Percentiles rank a stretch among this genome's conserved stretches.
Conservation (phyloP, 2,888 invertebrate species). For the Conistra vaccinii region DNA sequence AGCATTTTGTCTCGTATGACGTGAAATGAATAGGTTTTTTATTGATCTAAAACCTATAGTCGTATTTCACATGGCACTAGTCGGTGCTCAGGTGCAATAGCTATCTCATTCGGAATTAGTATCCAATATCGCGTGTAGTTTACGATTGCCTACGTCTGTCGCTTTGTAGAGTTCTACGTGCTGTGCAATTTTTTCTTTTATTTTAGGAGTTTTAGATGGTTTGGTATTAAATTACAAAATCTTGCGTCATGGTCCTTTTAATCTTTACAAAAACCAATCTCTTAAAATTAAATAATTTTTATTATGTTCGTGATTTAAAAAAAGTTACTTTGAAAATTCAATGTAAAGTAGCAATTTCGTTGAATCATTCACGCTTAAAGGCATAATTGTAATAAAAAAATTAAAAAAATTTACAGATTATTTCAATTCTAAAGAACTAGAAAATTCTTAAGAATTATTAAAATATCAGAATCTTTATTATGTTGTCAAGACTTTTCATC, state of each 20-base stretch:
- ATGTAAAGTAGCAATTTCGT: not conserved
- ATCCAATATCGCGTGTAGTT: slow-evolving; percentile 82
- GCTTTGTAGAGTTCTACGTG: slow-evolving; percentile 51
- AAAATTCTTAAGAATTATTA: not conserved
- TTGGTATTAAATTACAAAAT: not conserved
- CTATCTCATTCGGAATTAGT: slow-evolving; percentile 85
- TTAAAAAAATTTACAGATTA: not conserved
- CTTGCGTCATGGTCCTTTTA: not conserved
- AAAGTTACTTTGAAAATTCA: not conserved
- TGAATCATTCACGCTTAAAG: not conserved
- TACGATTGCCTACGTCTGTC: slow-evolving; percentile 72
- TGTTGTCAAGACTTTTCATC: not conserved
- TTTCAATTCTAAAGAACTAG: not conserved
- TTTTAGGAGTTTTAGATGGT: not conserved
- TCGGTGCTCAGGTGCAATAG: slow-evolving; percentile 83
- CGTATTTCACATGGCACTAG: slow-evolving; percentile 78
- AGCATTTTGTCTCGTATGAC: slow-evolving; percentile 48
- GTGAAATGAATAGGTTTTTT: slow-evolving; percentile 66
- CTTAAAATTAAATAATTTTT: not conserved
- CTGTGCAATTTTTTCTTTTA: slow-evolving; percentile 49
- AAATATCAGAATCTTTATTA: too few species aligned
- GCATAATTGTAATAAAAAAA: not conserved
- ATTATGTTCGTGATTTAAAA: not conserved
- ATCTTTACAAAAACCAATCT: not conserved
- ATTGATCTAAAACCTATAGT: slow-evolving; percentile 67